Base-by-base conservation (phyloP, 2,797 vertebrate species). In the Mergus octosetaceus region DNA sequence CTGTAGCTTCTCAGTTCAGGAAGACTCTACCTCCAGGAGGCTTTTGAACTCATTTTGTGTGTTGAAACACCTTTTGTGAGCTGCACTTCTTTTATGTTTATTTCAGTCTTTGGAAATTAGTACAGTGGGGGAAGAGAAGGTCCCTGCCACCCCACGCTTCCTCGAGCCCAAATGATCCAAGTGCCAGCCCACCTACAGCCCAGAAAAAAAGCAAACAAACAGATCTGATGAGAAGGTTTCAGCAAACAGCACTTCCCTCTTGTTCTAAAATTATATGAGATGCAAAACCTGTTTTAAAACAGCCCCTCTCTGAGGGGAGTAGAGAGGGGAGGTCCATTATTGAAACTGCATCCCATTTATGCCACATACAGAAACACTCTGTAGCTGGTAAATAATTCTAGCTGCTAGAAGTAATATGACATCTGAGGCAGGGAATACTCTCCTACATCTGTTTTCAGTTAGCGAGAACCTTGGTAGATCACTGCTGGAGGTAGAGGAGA, bases 321-420 rank as follows among this genome's bases (percentile, higher is more conserved):
- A 34, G 41, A 53, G 87, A 83, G 34, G 32, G 15, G 41, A 77
- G 27, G 28, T 71, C 39, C 24, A 28, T 80, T 81, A 87, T 13
- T 71, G n/a, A 87, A 96, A 79, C 75, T 75, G 11, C 34, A 85
- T 91, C 76, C 69, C 49, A 11, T 84, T 90, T 87, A 20, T 75
- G 72, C 30, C 57, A 45, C 8, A 4, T 13, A 39, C 34, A 85
- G 68, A 85, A 85, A 47, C 80, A 73, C 90, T 65, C 74, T 92
- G 58, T 70, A 61, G 82, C 90, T 90, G 78, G 80, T 69, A 89
- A 94, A 93, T 88, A 97, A 87, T 92, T 94, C 61, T 43, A 57
- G 72, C 80, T 90, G 71, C 66, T 85, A 80, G 71, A 87, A 86
- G 92, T 93, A 96, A 95, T 90, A 45, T 39, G 95, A 94, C 91